Evolutionary conservation across 1,140 invertebrate genomes (phyloP), one percentile per base, ranked within the genome.

Genomic region (Leptinotarsa texana): DNA sequence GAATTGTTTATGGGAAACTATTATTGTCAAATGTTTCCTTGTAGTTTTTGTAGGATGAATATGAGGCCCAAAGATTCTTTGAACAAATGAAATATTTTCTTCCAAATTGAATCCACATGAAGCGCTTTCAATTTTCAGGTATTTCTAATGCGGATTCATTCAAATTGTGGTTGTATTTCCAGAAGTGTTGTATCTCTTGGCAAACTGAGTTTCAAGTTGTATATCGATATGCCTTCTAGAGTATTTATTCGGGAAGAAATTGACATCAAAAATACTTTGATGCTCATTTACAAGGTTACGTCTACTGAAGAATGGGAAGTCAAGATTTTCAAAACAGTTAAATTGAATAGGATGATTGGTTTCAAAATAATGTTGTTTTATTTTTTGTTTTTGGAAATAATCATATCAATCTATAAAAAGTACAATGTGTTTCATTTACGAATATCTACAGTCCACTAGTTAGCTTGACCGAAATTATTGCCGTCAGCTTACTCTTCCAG

Each of bases 191-290:
- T 33, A 27, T 24, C 1, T 27, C 13, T 71, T 13, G 49, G 51
- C 13, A 71, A 71, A 33, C 18, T 27, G 33, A 27, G 49, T 51
- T 71, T 57, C 49, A 71, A 71, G 57, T 8, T 61, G 21, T 71
- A 71, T 62, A 33, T 71, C 5, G 22, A 71, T 21, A 71, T 71
- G 69, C 69, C 69, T 24, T 71, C 69, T 5, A 71, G 15, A n/a
- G 69, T 71, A 13, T 71, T 71, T n/a, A 4, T 71, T 24, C 22
- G 24, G 18, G 48, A 71, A 22, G 69, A 71, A 71, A 27, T 62
- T 21, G 69, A 71, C 47, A 24, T 71, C 17, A 71, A 71, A 62
- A 62, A 27, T 27, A 15, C 24, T 13, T 18, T 71, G 13, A 24
- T 57, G 57, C 21, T 62, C 22, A 71, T 71, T 0, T 24, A 71